Base-by-base conservation (phyloP, 2,888 invertebrate genomes). In the Drosophila mulleri region DNA sequence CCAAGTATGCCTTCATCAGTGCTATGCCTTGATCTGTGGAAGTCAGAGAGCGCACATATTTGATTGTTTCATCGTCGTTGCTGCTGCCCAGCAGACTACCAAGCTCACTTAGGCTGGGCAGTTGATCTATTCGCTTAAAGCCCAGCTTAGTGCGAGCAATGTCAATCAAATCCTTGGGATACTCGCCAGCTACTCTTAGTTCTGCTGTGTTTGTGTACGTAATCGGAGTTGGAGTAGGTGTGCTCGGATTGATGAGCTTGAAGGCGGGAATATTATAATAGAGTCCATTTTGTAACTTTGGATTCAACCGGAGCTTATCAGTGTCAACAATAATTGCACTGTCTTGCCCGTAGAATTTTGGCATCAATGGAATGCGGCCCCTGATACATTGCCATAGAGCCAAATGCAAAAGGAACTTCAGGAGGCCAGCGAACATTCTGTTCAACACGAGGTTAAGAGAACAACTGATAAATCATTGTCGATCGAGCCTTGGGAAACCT, bases 121-220 rank as follows among this genome's bases (percentile, higher is more conserved):
- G 75, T 52, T 91, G 82, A 29, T 90, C 81, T 3, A 77, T 32
- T n/a, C 80, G 82, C 32, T 75, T 89, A 0, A 92, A 64, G 5
- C 91, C 92, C 39, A 92, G 69, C 60, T 88, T 91, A 14, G 78
- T 80, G 23, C 79, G 78, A 6, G 91, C 91, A 4, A 92, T 83
- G 41, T 91, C 71, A 1, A 92, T 65, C 20, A 92, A 72, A 79
- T 92, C 92, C 3, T 60, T 74, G 1, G 92, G 92, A 71, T 91
- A 90, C 35, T 83, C 87, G 14, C 81, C 80, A 3, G 42, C 23
- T 0, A 47, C 11, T 8, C 9, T 32, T 1, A 78, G 67, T 3
- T 72, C 44, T 11, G 78, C 54, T 0, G 73, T 64, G 2, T 78
- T 71, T 0, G 78, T 68, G 2, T 72, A 60, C 0, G 63, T 58